These are phyloP conservation scores for Marasmarcha lunaedactyla DNA, from an alignment of 2,888 invertebrate genomes.

Conservation along the genomic window DNA sequence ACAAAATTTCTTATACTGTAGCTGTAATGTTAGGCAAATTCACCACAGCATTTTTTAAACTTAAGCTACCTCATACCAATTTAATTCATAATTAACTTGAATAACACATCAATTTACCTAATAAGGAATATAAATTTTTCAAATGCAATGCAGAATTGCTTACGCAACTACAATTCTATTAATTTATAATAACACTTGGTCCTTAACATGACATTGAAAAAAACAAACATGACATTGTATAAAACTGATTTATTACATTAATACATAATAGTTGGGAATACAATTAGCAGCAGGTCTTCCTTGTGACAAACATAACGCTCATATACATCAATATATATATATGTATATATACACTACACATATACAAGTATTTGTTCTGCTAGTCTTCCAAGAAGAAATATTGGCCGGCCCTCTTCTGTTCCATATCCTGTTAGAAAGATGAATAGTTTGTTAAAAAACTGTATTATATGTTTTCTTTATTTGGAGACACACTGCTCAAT, in stretches of 20 bases:
- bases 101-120: no score
- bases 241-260: slow-evolving; percentile 64
- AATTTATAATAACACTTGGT: no score
- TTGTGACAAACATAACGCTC: slow-evolving; percentile 41
- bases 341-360: no score
- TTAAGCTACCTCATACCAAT: no score
- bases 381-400: slow-evolving; percentile 99
- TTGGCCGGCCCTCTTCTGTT: slow-evolving; percentile 97
- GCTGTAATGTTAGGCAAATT: no score
- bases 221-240: slow-evolving; percentile 29
- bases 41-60: no score
- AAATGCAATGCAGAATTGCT: no score
- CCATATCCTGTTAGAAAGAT: slow-evolving; percentile 79
- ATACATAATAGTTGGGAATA: slow-evolving; percentile 56
- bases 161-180: no score
- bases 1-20: no score
- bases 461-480: not conserved
- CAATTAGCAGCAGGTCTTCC: slow-evolving; percentile 37
- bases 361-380: slow-evolving; percentile 32
- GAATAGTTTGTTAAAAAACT: not conserved
- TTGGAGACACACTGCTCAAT: not conserved
- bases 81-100: no score
- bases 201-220: not conserved
- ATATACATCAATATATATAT: slow-evolving; percentile 15
- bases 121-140: no score